Conservation (phyloP, 2,113 vertebrate genomes). For the Typhlomys cinereus region DNA sequence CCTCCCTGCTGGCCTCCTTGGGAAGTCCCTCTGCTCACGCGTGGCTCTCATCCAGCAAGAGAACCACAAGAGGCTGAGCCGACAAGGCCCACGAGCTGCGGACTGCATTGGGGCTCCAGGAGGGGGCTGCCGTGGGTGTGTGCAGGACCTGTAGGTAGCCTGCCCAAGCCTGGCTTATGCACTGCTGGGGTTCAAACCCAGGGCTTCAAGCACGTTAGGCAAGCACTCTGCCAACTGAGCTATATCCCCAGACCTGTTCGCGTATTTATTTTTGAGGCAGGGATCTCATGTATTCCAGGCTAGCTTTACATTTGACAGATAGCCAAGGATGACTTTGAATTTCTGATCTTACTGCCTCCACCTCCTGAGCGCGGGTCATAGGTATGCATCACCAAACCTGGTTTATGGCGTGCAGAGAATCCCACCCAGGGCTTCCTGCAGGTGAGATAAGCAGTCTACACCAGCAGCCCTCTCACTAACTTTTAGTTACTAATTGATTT, state of each 20-base stretch:
- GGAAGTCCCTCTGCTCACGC: constrained; percentile 29
- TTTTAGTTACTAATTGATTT: neutral
- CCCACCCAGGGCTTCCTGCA: no score
- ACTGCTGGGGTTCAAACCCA: neutral
- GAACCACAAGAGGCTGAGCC: no score
- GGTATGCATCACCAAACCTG: no score
- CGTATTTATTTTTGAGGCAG: no score
- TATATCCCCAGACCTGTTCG: no score
- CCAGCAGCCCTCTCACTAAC: neutral
- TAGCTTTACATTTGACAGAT: no score
- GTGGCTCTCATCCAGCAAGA: neutral
- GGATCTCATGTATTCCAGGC: no score
- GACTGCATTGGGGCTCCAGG: neutral
- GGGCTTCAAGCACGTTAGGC: neutral
- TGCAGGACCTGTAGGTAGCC: neutral
- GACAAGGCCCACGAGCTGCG: accelerated
- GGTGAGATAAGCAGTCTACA: no score
- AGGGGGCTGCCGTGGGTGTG: neutral
- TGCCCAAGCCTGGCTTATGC: neutral
- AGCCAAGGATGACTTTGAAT: no score
- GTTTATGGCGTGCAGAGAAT: no score
- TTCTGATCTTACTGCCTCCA: no score
- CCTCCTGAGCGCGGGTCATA: no score
- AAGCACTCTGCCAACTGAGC: neutral
- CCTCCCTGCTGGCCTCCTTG: neutral